Conservation (phyloP, 37 sponge, comb jelly and placozoan genomes). For the Mnemiopsis leidyi region DNA sequence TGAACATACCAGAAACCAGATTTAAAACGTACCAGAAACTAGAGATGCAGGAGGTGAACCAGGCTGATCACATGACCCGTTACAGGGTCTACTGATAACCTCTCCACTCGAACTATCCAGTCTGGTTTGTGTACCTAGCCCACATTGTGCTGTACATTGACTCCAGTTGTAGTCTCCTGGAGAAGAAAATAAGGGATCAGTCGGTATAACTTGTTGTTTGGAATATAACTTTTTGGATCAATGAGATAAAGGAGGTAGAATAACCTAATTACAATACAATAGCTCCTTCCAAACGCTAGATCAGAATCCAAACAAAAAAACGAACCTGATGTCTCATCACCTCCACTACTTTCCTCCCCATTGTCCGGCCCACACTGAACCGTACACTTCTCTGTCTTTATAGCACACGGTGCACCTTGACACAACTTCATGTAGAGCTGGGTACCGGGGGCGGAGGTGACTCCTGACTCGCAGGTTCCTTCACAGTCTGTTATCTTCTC, state of each 20-base stretch:
- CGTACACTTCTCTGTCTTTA: slow-evolving; percentile 11
- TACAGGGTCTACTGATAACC: background rate
- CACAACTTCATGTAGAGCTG: slow-evolving; percentile 9
- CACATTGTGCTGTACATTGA: slow-evolving; percentile 17
- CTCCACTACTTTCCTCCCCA: background rate
- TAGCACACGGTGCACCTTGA: background rate
- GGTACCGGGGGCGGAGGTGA: background rate
- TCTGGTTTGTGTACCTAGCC: background rate
- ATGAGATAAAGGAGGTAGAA: too few species aligned
- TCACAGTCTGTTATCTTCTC: slow-evolving; percentile 43
- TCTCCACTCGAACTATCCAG: background rate
- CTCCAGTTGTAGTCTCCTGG: slow-evolving; percentile 9
- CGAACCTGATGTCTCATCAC: too few species aligned
- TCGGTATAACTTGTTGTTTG: too few species aligned
- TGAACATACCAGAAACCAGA: too few species aligned
- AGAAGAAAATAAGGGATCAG: too few species aligned
- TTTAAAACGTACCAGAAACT: too few species aligned
- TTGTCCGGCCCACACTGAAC: background rate
- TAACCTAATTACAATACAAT: too few species aligned
- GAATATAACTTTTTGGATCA: too few species aligned
- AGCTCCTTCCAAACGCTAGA: too few species aligned
- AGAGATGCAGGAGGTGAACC: too few species aligned
- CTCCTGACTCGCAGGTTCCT: background rate
- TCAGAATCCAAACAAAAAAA: too few species aligned
- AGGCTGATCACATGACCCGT: background rate